Evolutionary conservation across 2,888 invertebrate genomes (phyloP), one percentile per base, ranked within the genome.

Genomic region (Pandemis heparana): DNA sequence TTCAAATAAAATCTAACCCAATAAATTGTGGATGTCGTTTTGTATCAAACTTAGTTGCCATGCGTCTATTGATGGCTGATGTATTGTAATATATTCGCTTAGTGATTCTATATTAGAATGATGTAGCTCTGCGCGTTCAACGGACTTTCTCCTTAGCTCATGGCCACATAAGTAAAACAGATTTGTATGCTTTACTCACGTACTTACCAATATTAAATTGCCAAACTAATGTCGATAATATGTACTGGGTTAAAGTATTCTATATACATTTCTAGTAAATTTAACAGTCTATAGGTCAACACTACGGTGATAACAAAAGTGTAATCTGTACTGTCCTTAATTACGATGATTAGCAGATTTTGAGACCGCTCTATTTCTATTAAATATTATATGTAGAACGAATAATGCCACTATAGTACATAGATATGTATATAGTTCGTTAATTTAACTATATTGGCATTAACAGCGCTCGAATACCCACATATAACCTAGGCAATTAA

Each of bases 11-110:
- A 53, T 18, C 18, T 62, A 14, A 41, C 1, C 41, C 14, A 10
- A 6, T 48, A 14, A n/a, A 48, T 48, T 48, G 51, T 53, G 18
- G 16, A 18, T 18, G 46, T 46, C 9, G 6, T 63, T 46, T 43
- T 46, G 12, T 43, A 23, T 46, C 23, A 8, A 63, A 43, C 14
- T 41, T 14, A 23, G 0, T 14, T 43, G 14, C 23, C 63, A 46
- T 63, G 46, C 14, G 63, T 14, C 14, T 14, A 14, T 38, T 32
- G 46, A 59, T n/a, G 12, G n/a, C 56, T 62, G 67, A 56, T 72
- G 16, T 71, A 67, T 62, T 67, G 23, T 63, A 72, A 68, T 63
- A 63, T 68, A 72, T 68, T 46, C 56, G 38, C 10, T 56, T 64
- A 64, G 18, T 16, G 60, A 68, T 68, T 46, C 63, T 48, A 12